phyloP scores from a whole-genome alignment of 2,888 invertebrate genomes.

The Spodoptera exigua region DNA sequence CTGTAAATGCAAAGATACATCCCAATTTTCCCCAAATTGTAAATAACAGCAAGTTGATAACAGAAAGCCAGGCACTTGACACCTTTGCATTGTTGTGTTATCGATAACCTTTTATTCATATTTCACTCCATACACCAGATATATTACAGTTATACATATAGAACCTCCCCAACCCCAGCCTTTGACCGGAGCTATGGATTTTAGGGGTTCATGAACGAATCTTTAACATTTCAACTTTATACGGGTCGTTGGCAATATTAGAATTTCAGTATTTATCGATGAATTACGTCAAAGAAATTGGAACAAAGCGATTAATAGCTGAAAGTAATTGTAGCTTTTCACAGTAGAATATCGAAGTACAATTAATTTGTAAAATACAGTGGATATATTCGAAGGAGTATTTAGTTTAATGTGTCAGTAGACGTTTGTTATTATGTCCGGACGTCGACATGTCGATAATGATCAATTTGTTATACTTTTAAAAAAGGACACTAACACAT shows the following conservation, averaged over 20 bases:
- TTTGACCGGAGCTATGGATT: conserved; percentile 31
- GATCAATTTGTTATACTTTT: too few species aligned
- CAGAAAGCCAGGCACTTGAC: conserved; percentile 44
- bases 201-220: conserved; percentile 9
- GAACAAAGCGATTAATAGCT: too few species aligned
- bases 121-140: conserved; percentile 23
- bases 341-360: too few species aligned
- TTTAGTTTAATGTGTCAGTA: too few species aligned
- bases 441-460: too few species aligned
- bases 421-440: too few species aligned
- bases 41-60: conserved; percentile 36
- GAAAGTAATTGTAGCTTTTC: too few species aligned
- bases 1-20: too few species aligned
- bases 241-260: conserved; percentile 11
- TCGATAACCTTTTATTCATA: conserved; percentile 52
- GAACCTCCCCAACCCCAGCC: conserved; percentile 39
- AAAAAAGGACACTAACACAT: too few species aligned
- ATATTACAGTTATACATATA: conserved; percentile 17
- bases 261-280: conserved; percentile 5
- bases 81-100: conserved; percentile 41
- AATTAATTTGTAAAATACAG: too few species aligned
- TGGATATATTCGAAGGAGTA: too few species aligned
- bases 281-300: too few species aligned
- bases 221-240: conserved; percentile 35
- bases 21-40: conserved; percentile 7